Conservation (phyloP, 92 coral and sea anemone species). For the Heliopora coerulea region DNA sequence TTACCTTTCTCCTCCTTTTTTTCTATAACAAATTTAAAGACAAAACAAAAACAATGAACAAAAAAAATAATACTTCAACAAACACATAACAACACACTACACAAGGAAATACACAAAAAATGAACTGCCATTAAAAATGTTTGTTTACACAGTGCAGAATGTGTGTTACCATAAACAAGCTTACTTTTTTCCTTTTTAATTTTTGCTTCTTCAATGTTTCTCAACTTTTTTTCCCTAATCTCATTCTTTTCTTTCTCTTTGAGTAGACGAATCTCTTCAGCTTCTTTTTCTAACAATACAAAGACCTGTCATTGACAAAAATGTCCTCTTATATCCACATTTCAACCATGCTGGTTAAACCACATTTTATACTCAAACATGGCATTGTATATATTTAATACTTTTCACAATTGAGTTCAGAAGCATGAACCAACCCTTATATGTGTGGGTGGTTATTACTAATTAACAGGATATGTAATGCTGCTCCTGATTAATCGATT, state of each 20-base stretch:
- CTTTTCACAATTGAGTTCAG: too few species aligned
- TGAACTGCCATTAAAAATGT: background rate
- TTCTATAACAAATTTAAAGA: constrained; percentile 5
- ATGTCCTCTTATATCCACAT: too few species aligned
- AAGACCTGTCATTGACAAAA: too few species aligned
- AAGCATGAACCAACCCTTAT: too few species aligned
- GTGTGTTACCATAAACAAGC: background rate
- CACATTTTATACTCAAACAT: too few species aligned
- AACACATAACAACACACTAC: too few species aligned
- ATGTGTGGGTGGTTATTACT: too few species aligned
- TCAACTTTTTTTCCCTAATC: constrained; percentile 4
- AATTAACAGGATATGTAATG: too few species aligned
- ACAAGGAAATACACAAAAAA: background rate
- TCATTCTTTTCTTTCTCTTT: constrained; percentile 37
- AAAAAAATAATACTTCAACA: too few species aligned
- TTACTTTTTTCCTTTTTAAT: constrained; percentile 31
- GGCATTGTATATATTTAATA: too few species aligned
- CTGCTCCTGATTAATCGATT: too few species aligned
- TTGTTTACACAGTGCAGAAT: background rate
- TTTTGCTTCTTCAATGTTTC: constrained; percentile 27
- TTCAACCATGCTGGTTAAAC: too few species aligned
- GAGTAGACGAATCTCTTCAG: constrained; percentile 4
- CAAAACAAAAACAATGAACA: background rate
- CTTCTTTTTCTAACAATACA: constrained; percentile 25
- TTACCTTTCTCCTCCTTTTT: constrained; percentile 26